phyloP scores from a whole-genome alignment of 2,113 vertebrate genomes.

The Dipodomys merriami region DNA sequence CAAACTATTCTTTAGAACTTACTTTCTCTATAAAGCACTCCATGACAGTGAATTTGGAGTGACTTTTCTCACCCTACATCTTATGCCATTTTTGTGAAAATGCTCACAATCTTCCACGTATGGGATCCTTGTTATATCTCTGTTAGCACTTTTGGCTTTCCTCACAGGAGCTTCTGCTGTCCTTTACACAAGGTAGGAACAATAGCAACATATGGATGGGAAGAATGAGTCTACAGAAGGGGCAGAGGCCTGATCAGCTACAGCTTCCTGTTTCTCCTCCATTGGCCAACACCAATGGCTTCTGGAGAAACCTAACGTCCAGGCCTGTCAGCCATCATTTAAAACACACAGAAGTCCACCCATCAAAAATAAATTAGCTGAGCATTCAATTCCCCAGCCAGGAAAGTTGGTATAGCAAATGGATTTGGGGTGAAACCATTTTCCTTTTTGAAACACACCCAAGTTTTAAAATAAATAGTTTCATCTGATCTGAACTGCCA shows the following conservation, averaged over 20 bases:
- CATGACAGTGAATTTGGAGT: neutral
- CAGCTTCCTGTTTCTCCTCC: slow-evolving; percentile 28
- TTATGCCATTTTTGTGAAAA: neutral
- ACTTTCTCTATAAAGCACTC: neutral
- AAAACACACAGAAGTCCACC: slow-evolving; percentile 57
- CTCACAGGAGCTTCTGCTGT: neutral
- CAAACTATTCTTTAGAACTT: neutral
- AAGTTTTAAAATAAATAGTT: slow-evolving; percentile 75
- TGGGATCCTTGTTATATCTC: neutral
- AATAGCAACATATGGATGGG: neutral
- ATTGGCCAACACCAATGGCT: neutral
- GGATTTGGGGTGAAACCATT: slow-evolving; percentile 61
- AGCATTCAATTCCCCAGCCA: slow-evolving; percentile 57
- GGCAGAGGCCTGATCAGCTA: slow-evolving; percentile 3
- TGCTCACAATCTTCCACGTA: neutral
- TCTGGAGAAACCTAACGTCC: slow-evolving; percentile 49
- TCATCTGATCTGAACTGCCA: slow-evolving; percentile 69
- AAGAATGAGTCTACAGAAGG: slow-evolving; percentile 9
- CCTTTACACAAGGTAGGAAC: neutral
- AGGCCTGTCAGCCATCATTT: slow-evolving; percentile 34
- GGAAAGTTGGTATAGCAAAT: slow-evolving; percentile 49
- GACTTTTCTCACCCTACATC: neutral
- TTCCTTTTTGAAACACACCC: slow-evolving; percentile 69
- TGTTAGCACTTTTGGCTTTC: neutral
- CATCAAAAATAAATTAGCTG: slow-evolving; percentile 65